Conservation (phyloP, 2,888 invertebrate genomes). For the Vesta saturnalis region DNA sequence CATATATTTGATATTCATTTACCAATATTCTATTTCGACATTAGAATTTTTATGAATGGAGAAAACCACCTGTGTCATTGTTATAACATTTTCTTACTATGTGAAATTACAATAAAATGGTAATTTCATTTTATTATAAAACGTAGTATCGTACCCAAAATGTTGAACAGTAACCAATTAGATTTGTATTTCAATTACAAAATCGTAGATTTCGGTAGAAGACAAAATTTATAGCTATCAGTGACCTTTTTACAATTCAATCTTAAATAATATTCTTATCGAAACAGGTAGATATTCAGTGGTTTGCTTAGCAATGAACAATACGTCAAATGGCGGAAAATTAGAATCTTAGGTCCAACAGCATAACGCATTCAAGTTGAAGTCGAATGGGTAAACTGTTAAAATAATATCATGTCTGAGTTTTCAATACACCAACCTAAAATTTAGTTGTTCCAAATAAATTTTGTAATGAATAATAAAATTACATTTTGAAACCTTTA, state of each 20-base stretch:
- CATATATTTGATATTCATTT: no score
- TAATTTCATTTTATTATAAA: no score
- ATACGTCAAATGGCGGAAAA: slow-evolving; percentile 47
- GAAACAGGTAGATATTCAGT: slow-evolving; percentile 40
- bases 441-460: background rate
- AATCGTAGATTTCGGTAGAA: slow-evolving; percentile 48
- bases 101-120: no score
- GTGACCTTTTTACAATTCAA: slow-evolving; percentile 56
- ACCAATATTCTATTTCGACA: no score
- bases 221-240: slow-evolving; percentile 56
- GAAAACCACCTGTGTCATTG: no score
- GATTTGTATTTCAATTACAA: slow-evolving; percentile 35
- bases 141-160: background rate
- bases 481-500: slow-evolving; percentile 22
- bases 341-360: slow-evolving; percentile 45
- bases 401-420: background rate
- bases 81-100: no score
- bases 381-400: slow-evolving; percentile 16
- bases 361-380: slow-evolving; percentile 26
- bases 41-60: no score
- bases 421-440: background rate
- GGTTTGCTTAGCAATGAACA: slow-evolving; percentile 46
- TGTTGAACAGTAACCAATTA: slow-evolving; percentile 25
- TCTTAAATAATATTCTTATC: slow-evolving; percentile 51
- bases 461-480: background rate